Conservation (phyloP, 2,797 vertebrate species). For the Phrynocephalus guinanensis region DNA sequence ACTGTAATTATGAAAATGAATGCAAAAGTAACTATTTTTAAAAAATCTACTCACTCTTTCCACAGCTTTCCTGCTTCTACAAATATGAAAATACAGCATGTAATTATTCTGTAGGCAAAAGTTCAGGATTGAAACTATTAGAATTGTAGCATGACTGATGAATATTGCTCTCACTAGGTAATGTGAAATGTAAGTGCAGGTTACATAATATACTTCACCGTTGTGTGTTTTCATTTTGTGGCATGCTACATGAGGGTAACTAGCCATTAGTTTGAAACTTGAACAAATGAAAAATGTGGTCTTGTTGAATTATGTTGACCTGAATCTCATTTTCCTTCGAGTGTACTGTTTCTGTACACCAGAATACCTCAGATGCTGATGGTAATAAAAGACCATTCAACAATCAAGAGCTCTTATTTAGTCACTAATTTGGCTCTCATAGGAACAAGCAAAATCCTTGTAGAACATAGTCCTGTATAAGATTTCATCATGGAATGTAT, state of each 20-base stretch:
- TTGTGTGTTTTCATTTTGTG: constrained; percentile 38
- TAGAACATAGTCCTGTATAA: not conserved
- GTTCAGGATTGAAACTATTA: not conserved
- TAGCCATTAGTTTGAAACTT: constrained; percentile 2
- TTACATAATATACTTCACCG: constrained; percentile 4
- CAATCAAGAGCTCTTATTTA: constrained; percentile 38
- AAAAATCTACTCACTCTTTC: too few species aligned
- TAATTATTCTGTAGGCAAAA: not conserved
- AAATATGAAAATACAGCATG: not conserved
- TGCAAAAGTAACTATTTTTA: too few species aligned
- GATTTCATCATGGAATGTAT: not conserved
- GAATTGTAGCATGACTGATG: constrained; percentile 14
- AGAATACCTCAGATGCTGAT: constrained; percentile 8
- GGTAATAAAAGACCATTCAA: constrained; percentile 29
- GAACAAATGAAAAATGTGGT: constrained; percentile 9
- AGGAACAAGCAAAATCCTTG: constrained; percentile 20
- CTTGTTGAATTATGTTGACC: constrained; percentile 32
- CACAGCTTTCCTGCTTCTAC: too few species aligned
- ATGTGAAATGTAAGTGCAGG: constrained; percentile 2
- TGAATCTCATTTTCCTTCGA: constrained; percentile 36
- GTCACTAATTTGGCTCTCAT: not conserved
- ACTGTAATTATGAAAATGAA: too few species aligned
- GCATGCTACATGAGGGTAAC: constrained; percentile 1
- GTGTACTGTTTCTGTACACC: constrained; percentile 8
- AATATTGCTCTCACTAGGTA: constrained; percentile 11